Conservation (phyloP, 2,797 vertebrate species). For the Trachurus trachurus region DNA sequence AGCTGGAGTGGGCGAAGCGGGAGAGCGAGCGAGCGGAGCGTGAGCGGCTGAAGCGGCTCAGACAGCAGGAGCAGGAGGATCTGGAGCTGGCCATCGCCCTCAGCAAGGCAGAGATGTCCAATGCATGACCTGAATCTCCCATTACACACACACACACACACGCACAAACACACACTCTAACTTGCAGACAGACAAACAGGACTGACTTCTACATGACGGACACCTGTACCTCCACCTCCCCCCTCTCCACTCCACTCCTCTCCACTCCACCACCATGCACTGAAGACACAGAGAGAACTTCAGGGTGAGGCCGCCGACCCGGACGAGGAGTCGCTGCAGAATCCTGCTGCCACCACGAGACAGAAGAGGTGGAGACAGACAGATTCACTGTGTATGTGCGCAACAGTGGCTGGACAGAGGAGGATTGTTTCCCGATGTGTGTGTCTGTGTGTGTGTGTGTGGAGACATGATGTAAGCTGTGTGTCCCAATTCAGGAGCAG, state of each 20-base stretch:
- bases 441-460: no score
- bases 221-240: not conserved
- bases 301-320: not conserved
- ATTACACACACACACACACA: conserved; percentile 25
- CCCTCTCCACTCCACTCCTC: conserved; percentile 1
- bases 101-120: conserved; percentile 98
- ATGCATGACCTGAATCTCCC: conserved; percentile 82
- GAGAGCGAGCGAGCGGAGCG: conserved; percentile 97
- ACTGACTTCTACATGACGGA: conserved; percentile 32
- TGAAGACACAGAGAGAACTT: conserved; percentile 11
- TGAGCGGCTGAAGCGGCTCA: conserved; percentile 93
- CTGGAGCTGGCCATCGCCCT: conserved; percentile 98
- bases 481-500: no score
- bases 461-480: no score
- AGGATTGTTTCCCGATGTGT: no score
- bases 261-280: conserved; percentile 8
- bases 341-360: conserved; percentile 33
- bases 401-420: conserved; percentile 66
- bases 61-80: conserved; percentile 97
- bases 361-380: conserved; percentile 37
- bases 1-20: conserved; percentile 98
- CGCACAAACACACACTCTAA: conserved; percentile 27
- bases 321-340: conserved; percentile 23
- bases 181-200: conserved; percentile 33
- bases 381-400: conserved; percentile 71